Percentiles rank a stretch among this genome's conserved stretches.
These are phyloP conservation scores for Nipponia nippon DNA, from an alignment of 2,113 vertebrate genomes.

Conservation along the genomic window DNA sequence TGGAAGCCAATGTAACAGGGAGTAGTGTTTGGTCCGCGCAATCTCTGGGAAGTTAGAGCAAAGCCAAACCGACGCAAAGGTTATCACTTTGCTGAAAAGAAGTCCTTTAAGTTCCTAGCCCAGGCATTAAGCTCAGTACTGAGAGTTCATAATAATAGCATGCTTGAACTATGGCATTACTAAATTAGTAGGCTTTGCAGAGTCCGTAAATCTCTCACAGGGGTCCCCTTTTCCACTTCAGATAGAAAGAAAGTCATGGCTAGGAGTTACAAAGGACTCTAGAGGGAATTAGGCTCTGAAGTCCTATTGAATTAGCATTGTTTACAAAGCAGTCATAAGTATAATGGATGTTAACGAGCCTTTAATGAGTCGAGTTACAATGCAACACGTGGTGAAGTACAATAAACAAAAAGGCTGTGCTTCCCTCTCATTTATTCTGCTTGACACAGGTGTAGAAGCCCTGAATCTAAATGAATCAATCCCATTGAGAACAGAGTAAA, in stretches of 20 bases:
- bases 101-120: background rate
- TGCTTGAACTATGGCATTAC: background rate
- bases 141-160: background rate
- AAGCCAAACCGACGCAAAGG: background rate
- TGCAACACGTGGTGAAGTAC: background rate
- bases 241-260: background rate
- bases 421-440: background rate
- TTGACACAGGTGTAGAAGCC: background rate
- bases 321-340: constrained; percentile 45
- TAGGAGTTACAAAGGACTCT: background rate
- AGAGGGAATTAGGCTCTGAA: constrained; percentile 25
- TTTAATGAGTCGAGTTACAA: background rate
- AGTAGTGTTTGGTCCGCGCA: background rate
- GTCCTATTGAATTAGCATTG: constrained; percentile 35
- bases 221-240: background rate
- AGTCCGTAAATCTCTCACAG: background rate
- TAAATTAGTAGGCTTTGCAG: background rate
- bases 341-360: constrained; percentile 20
- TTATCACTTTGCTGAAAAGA: background rate
- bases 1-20: background rate
- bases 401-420: background rate
- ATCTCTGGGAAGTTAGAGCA: background rate
- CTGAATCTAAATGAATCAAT: background rate
- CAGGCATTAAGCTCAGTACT: background rate
- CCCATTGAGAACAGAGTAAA: background rate